Conservation (phyloP, 1,140 invertebrate genomes). For the Yoshiicerus persimilis region DNA sequence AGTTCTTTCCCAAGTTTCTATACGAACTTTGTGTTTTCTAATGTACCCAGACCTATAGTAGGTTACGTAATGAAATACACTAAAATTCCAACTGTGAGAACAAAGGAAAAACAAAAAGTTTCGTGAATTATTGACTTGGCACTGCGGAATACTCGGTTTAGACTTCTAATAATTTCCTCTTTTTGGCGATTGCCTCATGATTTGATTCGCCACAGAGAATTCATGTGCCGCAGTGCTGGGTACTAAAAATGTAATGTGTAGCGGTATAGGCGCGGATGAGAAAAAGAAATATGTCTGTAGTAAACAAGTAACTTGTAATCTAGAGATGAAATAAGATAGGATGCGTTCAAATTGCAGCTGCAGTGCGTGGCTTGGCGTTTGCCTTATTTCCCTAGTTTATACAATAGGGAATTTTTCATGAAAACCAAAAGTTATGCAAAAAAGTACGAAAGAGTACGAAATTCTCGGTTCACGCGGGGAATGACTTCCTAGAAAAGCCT, state of each 20-base stretch:
- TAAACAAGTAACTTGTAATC: neutral
- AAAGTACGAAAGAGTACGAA: neutral
- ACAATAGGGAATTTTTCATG: neutral
- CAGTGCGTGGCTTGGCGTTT: neutral
- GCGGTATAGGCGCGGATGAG: neutral
- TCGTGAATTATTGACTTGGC: slow-evolving; percentile 17
- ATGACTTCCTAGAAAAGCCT: slow-evolving; percentile 24
- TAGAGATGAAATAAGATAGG: neutral
- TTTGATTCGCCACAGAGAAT: slow-evolving; percentile 16
- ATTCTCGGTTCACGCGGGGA: neutral
- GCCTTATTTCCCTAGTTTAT: neutral
- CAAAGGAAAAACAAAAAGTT: slow-evolving; percentile 12
- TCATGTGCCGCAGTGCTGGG: neutral
- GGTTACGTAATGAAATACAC: neutral
- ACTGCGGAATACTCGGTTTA: neutral
- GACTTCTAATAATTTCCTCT: slow-evolving; percentile 7
- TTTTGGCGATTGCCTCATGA: slow-evolving; percentile 21
- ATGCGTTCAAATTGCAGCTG: slow-evolving; percentile 15
- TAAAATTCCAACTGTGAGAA: neutral
- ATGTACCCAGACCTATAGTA: neutral
- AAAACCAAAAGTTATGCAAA: neutral
- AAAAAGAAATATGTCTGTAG: neutral
- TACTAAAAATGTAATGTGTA: neutral
- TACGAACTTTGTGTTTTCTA: neutral
- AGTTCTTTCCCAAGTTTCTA: neutral